Evolutionary conservation across 2,888 invertebrate species (phyloP).

Genomic region (Dilophus febrilis): DNA sequence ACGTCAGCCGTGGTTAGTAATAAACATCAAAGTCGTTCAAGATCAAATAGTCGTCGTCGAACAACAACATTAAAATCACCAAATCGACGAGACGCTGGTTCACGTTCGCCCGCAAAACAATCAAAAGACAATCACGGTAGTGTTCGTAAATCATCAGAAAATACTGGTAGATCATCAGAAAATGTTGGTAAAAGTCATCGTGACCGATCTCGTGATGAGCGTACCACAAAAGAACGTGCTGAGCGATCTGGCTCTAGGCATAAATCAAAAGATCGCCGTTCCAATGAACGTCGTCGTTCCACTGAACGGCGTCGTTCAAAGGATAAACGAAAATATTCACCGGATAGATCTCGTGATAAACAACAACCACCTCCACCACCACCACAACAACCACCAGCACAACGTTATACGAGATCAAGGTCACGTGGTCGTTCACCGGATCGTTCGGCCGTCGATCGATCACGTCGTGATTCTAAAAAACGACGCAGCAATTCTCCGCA

Average conservation of each 20-base stretch:
- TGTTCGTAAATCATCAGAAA: not conserved
- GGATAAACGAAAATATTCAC: slow-evolving; percentile 22
- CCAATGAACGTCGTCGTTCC: slow-evolving; percentile 28
- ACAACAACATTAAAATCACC: not conserved
- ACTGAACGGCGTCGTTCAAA: slow-evolving; percentile 21
- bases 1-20: too few species aligned
- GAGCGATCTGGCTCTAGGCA: slow-evolving; percentile 14
- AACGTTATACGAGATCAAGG: too few species aligned
- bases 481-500: slow-evolving; percentile 8
- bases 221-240: slow-evolving; percentile 3
- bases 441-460: slow-evolving; percentile 7
- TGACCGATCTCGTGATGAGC: not conserved
- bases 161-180: not conserved
- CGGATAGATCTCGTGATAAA: slow-evolving; percentile 20
- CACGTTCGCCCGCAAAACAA: not conserved
- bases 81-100: too few species aligned
- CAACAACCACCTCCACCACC: not conserved
- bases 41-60: slow-evolving; percentile 1
- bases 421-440: slow-evolving; percentile 8
- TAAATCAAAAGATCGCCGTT: slow-evolving; percentile 27
- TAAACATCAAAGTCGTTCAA: not conserved
- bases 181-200: slow-evolving; percentile 14
- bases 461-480: slow-evolving; percentile 6
- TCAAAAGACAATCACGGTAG: not conserved
- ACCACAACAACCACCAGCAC: not conserved